These are phyloP conservation scores for Scalopus aquaticus DNA, from an alignment of 2,113 vertebrate genomes.

Conservation along the genomic window DNA sequence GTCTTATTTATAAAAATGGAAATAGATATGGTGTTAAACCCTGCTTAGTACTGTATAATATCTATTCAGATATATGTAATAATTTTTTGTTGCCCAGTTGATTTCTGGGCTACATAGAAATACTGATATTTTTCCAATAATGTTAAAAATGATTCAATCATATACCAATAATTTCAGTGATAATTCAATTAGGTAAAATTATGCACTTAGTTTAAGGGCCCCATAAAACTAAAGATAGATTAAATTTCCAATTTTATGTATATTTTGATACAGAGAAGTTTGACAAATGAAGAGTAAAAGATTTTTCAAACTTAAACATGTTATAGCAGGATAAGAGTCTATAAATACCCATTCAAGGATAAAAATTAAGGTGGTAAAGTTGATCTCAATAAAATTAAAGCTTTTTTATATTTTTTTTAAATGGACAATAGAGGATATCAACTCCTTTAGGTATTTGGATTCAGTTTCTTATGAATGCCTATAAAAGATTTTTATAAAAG, in stretches of 20 bases:
- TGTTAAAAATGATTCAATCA: conserved; percentile 4
- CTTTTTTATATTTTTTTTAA: background rate
- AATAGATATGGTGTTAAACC: background rate
- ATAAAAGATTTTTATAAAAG: background rate
- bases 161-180: conserved; percentile 23
- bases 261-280: background rate
- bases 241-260: conserved; percentile 30
- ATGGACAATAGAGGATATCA: background rate
- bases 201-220: background rate
- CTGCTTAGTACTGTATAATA: background rate
- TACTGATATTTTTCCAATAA: background rate
- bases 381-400: conserved; percentile 34
- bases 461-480: background rate
- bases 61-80: background rate
- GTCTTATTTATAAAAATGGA: background rate
- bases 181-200: conserved; percentile 13
- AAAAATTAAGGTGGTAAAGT: conserved; percentile 18
- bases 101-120: background rate
- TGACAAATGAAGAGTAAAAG: conserved; percentile 31
- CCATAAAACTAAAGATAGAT: conserved; percentile 35
- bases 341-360: background rate
- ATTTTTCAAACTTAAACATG: background rate
- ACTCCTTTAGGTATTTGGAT: background rate
- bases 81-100: background rate
- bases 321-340: background rate